These are phyloP conservation scores for Pegoplata infirma DNA, from an alignment of 2,888 invertebrate genomes.

Conservation along the genomic window DNA sequence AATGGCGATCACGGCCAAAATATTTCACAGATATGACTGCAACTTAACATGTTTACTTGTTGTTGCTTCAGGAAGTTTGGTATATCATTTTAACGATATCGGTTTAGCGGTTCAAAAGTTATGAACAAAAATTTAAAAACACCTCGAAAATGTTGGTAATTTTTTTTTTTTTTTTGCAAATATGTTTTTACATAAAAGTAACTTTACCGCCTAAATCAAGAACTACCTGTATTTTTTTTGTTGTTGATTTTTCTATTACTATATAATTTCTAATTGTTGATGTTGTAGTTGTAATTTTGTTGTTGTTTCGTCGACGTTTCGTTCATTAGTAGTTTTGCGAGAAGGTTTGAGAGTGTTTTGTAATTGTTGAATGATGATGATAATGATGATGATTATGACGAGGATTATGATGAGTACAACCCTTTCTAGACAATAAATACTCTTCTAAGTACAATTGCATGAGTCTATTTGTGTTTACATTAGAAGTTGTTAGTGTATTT, in stretches of 20 bases:
- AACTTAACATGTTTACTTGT: no score
- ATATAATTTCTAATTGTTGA: constrained; percentile 46
- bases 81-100: no score
- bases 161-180: no score
- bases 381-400: constrained; percentile 21
- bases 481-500: background rate
- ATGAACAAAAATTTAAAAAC: no score
- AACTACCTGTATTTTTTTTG: no score
- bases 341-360: constrained; percentile 35
- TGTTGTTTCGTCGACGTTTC: constrained; percentile 30
- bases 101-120: no score
- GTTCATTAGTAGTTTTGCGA: constrained; percentile 37
- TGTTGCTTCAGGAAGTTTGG: no score
- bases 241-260: constrained; percentile 29
- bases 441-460: background rate
- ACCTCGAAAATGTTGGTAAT: no score
- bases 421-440: constrained; percentile 32
- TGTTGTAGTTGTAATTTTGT: constrained; percentile 22
- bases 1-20: no score
- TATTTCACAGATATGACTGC: no score
- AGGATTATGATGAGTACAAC: constrained; percentile 36
- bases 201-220: no score
- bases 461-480: background rate
- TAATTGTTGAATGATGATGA: constrained; percentile 48
- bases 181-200: no score